These are phyloP conservation scores for Coryphaenoides rupestris DNA, from an alignment of 2,113 vertebrate genomes.

Conservation along the genomic window DNA sequence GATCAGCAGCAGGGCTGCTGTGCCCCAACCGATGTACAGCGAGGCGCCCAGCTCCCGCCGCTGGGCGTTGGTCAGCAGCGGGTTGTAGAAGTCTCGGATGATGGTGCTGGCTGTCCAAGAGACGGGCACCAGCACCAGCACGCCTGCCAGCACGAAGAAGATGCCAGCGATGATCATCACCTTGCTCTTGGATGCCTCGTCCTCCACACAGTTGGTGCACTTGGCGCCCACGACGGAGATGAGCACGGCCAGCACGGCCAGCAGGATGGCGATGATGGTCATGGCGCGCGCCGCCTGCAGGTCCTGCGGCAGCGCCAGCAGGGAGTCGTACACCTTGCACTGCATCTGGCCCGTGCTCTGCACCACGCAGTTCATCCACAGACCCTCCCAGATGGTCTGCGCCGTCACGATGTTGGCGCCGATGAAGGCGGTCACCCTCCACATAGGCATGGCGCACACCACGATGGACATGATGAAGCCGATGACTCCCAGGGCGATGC, in stretches of 20 bases:
- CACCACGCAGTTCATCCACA: slow-evolving; percentile 77
- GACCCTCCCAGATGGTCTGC: slow-evolving; percentile 71
- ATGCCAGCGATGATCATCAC: slow-evolving; percentile 74
- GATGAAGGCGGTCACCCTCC: slow-evolving; percentile 71
- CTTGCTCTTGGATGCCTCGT: slow-evolving; percentile 66
- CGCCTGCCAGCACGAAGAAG: slow-evolving; percentile 63
- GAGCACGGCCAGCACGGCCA: slow-evolving; percentile 65
- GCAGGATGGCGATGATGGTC: slow-evolving; percentile 68
- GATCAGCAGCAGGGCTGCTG: slow-evolving; percentile 64
- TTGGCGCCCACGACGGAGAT: slow-evolving; percentile 75
- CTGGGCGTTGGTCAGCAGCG: slow-evolving; percentile 27
- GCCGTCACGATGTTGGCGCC: slow-evolving; percentile 76
- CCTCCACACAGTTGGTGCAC: slow-evolving; percentile 79
- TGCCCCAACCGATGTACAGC: slow-evolving; percentile 72
- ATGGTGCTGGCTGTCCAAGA: slow-evolving; percentile 66
- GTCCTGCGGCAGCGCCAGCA: slow-evolving; percentile 68
- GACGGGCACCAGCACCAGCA: slow-evolving; percentile 70
- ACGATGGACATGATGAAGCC: slow-evolving; percentile 71
- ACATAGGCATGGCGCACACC: slow-evolving; percentile 74
- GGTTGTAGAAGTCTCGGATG: slow-evolving; percentile 72
- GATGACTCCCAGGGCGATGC: slow-evolving; percentile 68
- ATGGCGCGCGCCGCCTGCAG: slow-evolving; percentile 76
- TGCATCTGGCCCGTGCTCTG: slow-evolving; percentile 82
- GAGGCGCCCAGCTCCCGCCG: slow-evolving; percentile 71
- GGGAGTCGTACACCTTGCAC: slow-evolving; percentile 77